Evolutionary conservation across 1,140 invertebrate genomes (phyloP).

Genomic region (Lucilia cuprina): DNA sequence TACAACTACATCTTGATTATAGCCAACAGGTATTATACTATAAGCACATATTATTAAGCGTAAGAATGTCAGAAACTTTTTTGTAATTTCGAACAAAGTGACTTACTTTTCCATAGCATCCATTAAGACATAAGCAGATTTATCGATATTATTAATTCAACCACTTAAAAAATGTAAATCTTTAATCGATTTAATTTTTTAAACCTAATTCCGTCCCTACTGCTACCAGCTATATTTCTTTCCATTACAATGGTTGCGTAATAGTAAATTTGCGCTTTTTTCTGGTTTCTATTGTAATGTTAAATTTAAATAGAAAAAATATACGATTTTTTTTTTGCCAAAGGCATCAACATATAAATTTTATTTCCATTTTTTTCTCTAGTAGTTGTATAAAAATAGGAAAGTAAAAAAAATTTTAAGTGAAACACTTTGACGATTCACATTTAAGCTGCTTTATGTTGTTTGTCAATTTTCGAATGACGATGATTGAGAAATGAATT

Average conservation of each 20-base stretch:
- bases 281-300: background rate
- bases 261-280: background rate
- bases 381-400: no score
- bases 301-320: background rate
- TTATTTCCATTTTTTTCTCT: background rate
- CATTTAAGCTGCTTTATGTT: slow-evolving; percentile 31
- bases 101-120: no score
- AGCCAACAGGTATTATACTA: no score
- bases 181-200: slow-evolving; percentile 1
- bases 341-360: background rate
- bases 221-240: background rate
- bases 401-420: background rate
- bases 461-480: slow-evolving; percentile 29
- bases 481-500: slow-evolving; percentile 19
- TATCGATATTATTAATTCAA: background rate
- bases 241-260: background rate
- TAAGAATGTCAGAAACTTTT: no score
- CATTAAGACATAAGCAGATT: no score
- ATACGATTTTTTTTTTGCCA: background rate
- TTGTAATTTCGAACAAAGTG: no score
- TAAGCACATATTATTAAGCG: no score
- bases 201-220: background rate
- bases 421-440: background rate
- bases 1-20: no score
- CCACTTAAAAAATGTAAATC: slow-evolving; percentile 2